Conservation (phyloP, 2,113 vertebrate species). For the Notarius lentiginosus region DNA sequence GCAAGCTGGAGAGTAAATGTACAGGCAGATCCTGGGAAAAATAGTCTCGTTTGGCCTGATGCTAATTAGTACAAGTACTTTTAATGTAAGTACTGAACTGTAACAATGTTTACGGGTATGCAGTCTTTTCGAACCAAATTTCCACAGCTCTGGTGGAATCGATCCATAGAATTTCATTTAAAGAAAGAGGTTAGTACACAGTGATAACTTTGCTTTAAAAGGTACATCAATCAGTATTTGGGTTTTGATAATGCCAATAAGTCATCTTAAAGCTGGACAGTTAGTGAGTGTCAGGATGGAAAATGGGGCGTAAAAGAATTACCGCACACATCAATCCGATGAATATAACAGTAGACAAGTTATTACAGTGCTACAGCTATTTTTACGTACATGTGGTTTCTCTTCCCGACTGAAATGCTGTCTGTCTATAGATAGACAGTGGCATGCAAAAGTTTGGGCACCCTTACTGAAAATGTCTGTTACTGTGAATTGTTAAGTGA, state of each 20-base stretch:
- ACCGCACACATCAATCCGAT: not conserved
- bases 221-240: not conserved
- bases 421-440: not conserved
- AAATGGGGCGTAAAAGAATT: not conserved
- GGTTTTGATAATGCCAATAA: not conserved
- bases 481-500: too few species aligned
- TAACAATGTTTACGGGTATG: conserved; percentile 2
- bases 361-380: conserved; percentile 1
- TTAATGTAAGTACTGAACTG: not conserved
- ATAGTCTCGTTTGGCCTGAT: not conserved
- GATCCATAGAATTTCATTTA: not conserved
- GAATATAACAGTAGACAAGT: not conserved
- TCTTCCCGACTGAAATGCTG: not conserved
- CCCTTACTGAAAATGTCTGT: too few species aligned
- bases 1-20: not conserved
- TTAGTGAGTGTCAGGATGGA: not conserved
- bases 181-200: not conserved
- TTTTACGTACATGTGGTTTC: not conserved
- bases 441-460: too few species aligned
- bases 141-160: not conserved
- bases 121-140: not conserved
- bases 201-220: not conserved
- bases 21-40: not conserved
- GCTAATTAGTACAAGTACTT: not conserved
- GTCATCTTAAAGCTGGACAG: not conserved